These are phyloP conservation scores for Megalopta genalis DNA, from an alignment of 1,140 invertebrate genomes.

Conservation along the genomic window DNA sequence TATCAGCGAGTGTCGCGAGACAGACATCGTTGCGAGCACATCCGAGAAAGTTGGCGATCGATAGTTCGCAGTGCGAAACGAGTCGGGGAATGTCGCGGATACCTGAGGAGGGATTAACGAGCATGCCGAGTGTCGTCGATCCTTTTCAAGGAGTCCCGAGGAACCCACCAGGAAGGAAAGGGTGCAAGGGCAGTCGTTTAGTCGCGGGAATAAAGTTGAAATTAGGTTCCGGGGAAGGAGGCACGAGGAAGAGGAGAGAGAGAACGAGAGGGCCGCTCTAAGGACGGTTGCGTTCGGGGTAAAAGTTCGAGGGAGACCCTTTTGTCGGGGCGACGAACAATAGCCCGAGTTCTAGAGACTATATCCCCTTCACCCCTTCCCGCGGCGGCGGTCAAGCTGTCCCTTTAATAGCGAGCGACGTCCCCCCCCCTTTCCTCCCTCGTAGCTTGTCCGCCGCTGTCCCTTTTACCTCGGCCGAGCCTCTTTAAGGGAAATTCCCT, in stretches of 20 bases:
- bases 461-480: conserved; percentile 2
- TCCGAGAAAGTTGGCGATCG: too few species aligned
- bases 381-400: conserved; percentile 59
- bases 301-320: conserved; percentile 33
- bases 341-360: background rate
- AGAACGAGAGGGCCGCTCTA: conserved; percentile 32
- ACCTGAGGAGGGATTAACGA: background rate
- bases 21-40: too few species aligned
- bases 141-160: background rate
- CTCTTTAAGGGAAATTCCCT: conserved; percentile 52
- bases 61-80: too few species aligned
- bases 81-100: too few species aligned
- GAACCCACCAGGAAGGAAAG: conserved; percentile 8
- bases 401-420: conserved; percentile 48
- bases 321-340: conserved; percentile 49
- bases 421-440: background rate
- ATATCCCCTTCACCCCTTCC: conserved; percentile 16
- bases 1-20: too few species aligned
- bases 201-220: conserved; percentile 46
- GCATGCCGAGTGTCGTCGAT: background rate
- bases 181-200: conserved; percentile 14
- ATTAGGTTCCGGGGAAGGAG: conserved; percentile 32
- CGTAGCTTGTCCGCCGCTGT: background rate
- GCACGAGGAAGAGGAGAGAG: background rate
- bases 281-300: conserved; percentile 23